A percentile compares a stretch with the other conserved stretches of the same genome.
phyloP scores from a whole-genome alignment of 2,888 invertebrate species.

The Nymphalis c-album region DNA sequence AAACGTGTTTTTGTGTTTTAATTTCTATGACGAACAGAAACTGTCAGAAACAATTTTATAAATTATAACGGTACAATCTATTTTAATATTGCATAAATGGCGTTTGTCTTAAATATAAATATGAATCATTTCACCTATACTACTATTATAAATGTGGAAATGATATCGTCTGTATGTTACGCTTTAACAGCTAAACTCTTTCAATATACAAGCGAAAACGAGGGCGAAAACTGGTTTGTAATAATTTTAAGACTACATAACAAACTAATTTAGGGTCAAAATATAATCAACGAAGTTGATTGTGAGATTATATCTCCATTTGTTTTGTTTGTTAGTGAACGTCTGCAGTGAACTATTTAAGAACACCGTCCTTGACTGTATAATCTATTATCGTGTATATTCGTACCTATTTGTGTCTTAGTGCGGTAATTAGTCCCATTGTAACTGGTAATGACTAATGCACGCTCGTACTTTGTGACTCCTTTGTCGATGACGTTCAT shows the following conservation, averaged over 20 bases:
- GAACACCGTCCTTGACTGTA: conserved; percentile 13
- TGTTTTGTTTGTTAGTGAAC: conserved; percentile 1
- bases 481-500: conserved; percentile 3
- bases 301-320: background rate
- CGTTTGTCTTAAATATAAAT: too few relatives aligned
- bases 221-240: too few relatives aligned
- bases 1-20: too few relatives aligned
- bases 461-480: conserved; percentile 14
- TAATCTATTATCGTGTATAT: conserved; percentile 9
- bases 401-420: conserved; percentile 7
- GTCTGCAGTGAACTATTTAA: conserved; percentile 7
- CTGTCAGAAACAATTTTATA: too few relatives aligned
- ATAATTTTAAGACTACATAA: background rate
- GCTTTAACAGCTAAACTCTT: too few relatives aligned
- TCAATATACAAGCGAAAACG: too few relatives aligned
- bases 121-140: too few relatives aligned
- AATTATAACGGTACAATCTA: too few relatives aligned
- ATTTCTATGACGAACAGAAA: too few relatives aligned
- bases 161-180: too few relatives aligned
- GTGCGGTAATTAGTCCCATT: conserved; percentile 23
- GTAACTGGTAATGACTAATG: conserved; percentile 23
- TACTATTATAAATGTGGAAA: too few relatives aligned
- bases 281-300: background rate
- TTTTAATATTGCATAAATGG: too few relatives aligned
- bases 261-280: background rate